Percentiles rank a stretch among this genome's conserved stretches.
Evolutionary conservation across 2,113 vertebrate species (phyloP).

Genomic region (Microtus montanus): DNA sequence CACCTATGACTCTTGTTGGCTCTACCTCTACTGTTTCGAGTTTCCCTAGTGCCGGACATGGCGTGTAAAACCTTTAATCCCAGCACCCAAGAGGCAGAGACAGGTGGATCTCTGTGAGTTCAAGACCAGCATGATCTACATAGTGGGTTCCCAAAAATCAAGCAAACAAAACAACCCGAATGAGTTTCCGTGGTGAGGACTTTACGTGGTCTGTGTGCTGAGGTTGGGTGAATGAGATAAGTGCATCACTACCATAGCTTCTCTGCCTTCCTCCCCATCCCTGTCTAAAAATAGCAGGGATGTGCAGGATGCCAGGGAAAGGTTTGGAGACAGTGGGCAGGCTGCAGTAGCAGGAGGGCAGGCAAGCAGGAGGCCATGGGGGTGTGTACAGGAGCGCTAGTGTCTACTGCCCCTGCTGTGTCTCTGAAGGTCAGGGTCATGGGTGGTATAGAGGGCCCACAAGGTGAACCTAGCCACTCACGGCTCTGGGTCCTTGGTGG

Average conservation of each 20-base stretch:
- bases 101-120: not conserved
- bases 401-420: not conserved
- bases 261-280: not conserved
- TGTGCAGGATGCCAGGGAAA: not conserved
- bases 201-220: not conserved
- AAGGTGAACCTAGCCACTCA: fast-evolving
- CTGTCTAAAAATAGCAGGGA: slow-evolving; percentile 54
- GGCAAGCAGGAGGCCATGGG: not conserved
- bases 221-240: slow-evolving; percentile 49
- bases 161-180: not conserved
- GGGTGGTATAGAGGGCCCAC: not conserved
- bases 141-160: not conserved
- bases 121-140: not conserved
- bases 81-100: not conserved
- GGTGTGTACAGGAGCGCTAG: too few species aligned
- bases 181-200: not conserved
- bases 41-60: not conserved
- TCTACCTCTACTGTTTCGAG: not conserved
- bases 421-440: not conserved
- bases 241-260: not conserved
- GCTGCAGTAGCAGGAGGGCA: not conserved
- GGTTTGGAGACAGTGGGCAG: not conserved
- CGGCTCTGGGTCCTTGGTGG: not conserved
- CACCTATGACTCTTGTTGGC: fast-evolving
- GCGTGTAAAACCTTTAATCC: not conserved